Evolutionary conservation across 2,113 vertebrate genomes (phyloP).

Genomic region (Cryptotis parvus): DNA sequence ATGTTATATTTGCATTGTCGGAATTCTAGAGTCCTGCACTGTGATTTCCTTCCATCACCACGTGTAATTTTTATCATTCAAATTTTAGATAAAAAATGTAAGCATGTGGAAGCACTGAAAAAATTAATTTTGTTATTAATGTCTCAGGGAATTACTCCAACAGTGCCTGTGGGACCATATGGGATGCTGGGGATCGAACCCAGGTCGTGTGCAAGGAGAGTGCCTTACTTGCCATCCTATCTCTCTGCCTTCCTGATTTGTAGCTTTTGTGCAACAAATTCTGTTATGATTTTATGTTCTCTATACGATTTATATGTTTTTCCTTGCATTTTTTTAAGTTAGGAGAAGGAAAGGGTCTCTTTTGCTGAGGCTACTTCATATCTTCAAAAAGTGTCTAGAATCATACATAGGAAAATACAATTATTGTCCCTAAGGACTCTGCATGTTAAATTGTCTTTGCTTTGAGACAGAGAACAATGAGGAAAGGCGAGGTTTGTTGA

Average conservation of each 20-base stretch:
- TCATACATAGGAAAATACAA: neutral
- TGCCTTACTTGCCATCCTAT: too few relatives aligned
- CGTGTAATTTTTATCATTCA: neutral
- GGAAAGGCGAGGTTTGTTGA: neutral
- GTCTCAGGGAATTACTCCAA: too few relatives aligned
- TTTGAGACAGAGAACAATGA: constrained; percentile 27
- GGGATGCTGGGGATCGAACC: too few relatives aligned
- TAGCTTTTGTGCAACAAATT: neutral
- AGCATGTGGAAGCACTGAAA: neutral
- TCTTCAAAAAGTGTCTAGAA: neutral
- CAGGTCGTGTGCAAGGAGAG: too few relatives aligned
- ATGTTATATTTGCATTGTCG: neutral
- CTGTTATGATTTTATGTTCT: neutral
- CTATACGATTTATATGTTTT: neutral
- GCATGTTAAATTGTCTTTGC: neutral
- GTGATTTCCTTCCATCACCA: neutral
- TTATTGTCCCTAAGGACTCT: neutral
- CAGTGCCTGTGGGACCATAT: too few relatives aligned
- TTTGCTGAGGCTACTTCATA: neutral
- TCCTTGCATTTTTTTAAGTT: neutral
- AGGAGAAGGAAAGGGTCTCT: neutral
- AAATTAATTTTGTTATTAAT: too few relatives aligned
- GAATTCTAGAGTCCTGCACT: neutral
- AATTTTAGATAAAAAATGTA: neutral
- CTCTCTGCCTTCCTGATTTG: too few relatives aligned